Evolutionary conservation across 2,888 invertebrate genomes (phyloP), one percentile per base, ranked within the genome.

Genomic region (Calameuta idolon): DNA sequence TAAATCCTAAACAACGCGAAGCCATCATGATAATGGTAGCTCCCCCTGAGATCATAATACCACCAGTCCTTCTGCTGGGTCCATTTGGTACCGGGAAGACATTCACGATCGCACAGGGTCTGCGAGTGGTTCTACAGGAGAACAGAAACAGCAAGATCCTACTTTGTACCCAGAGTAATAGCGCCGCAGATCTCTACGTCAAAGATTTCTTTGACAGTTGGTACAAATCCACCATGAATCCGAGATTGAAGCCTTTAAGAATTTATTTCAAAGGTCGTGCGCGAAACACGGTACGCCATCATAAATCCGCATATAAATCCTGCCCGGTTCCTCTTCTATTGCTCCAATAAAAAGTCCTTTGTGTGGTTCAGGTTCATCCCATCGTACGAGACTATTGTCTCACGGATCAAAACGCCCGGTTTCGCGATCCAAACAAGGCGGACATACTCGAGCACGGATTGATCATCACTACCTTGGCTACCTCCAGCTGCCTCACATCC

Each of bases 1-100:
- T 97, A 71, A 97, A 97, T 92, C 93, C 94, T 15, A 96, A 96
- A 86, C 97, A 97, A 89, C 94, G 94, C 84, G 96, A 96, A 88
- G 97, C 97, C 0, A 94, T 97, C 1, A 93, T 95, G 76, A 95
- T 96, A 11, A 96, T 97, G 80, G 95, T 96, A 30, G 94, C 95
- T 12, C 94, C 95, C 0, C 89, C 93, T 31, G 92, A 92, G 77
- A 92, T 94, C 31, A 93, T 93, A 77, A 88, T 96, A 76, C 96
- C 96, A 0, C 96, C 96, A 0, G 94, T 96, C 79, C 91, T 96
- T 74, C 93, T 96, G 11, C 95, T 96, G 76, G 95, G 96, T 1
- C 97, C 97, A 0, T 97, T 96, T 91, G 97, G 97, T n/a, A 97
- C 97, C 0, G 97, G 97, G 0, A 97, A 97, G 89, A 97, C 97